Evolutionary conservation across 1,140 invertebrate genomes (phyloP).

Genomic region (Oscheius sp.): DNA sequence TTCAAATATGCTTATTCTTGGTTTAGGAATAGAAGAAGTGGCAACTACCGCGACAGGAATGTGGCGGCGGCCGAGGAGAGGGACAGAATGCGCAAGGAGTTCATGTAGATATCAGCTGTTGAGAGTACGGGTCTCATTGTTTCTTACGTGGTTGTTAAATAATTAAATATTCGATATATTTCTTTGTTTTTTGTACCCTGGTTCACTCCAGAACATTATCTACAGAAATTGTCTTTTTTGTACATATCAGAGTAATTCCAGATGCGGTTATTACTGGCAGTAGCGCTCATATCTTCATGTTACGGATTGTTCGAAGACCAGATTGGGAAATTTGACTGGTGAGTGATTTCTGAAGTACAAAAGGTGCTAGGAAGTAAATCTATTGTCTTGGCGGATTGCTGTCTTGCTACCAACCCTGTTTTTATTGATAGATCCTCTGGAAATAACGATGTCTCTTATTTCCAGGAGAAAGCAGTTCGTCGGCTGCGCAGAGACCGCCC

Average conservation of each 20-base stretch:
- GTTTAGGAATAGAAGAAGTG: conserved; percentile 9
- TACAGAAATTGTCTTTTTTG: conserved; percentile 12
- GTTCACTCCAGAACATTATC: neutral
- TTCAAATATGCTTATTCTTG: neutral
- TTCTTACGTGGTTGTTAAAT: too few species aligned
- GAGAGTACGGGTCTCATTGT: too few species aligned
- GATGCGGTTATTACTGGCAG: conserved; percentile 4
- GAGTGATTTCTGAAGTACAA: neutral
- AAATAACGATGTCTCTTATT: neutral
- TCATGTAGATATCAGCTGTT: too few species aligned
- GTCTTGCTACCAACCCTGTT: too few species aligned
- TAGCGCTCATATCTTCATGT: neutral
- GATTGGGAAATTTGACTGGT: conserved; percentile 27
- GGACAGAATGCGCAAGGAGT: neutral
- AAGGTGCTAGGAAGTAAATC: too few species aligned
- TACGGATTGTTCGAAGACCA: conserved; percentile 10
- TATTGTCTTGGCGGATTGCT: too few species aligned
- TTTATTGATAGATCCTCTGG: too few species aligned
- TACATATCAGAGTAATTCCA: conserved; percentile 7
- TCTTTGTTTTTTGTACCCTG: neutral
- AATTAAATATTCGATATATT: neutral
- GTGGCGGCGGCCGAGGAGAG: neutral
- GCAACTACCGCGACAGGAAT: conserved; percentile 1
- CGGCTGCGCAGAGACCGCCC: neutral
- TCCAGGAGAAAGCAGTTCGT: conserved; percentile 20